Conservation (phyloP, 2,113 vertebrate species). For the Coptodon bakossiorum region DNA sequence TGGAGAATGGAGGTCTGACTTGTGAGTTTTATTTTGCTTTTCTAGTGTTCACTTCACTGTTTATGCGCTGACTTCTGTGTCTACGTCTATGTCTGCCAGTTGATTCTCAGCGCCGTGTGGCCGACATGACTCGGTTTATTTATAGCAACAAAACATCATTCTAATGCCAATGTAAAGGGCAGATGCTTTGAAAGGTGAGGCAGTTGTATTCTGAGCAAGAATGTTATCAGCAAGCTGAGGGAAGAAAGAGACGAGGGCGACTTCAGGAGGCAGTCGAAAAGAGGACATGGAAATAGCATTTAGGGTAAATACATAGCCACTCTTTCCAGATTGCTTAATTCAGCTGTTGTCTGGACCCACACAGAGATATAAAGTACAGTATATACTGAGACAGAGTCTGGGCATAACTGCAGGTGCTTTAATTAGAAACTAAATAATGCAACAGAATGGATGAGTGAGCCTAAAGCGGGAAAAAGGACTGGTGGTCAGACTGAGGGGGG, state of each 20-base stretch:
- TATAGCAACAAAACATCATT: not conserved
- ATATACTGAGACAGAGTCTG: not conserved
- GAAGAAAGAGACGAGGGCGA: not conserved
- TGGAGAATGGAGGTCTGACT: not conserved
- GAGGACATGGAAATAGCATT: not conserved
- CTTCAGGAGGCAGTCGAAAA: not conserved
- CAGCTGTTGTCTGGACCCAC: not conserved
- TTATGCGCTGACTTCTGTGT: not conserved
- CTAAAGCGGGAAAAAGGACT: constrained; percentile 14
- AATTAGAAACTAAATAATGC: constrained; percentile 69
- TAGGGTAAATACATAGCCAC: not conserved
- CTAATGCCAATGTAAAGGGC: constrained; percentile 25
- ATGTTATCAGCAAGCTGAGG: not conserved
- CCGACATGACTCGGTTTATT: not conserved
- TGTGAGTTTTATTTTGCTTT: not conserved
- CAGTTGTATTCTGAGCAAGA: not conserved
- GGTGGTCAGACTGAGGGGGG: constrained; percentile 34
- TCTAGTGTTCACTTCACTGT: not conserved
- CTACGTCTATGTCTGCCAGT: not conserved
- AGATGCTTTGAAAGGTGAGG: constrained; percentile 2
- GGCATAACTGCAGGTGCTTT: constrained; percentile 54
- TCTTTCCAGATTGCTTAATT: not conserved
- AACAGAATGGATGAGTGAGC: constrained; percentile 30
- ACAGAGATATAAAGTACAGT: constrained; percentile 6
- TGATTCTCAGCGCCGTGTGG: not conserved